phyloP scores from a whole-genome alignment of 2,113 vertebrate genomes.

The Upupa epops region DNA sequence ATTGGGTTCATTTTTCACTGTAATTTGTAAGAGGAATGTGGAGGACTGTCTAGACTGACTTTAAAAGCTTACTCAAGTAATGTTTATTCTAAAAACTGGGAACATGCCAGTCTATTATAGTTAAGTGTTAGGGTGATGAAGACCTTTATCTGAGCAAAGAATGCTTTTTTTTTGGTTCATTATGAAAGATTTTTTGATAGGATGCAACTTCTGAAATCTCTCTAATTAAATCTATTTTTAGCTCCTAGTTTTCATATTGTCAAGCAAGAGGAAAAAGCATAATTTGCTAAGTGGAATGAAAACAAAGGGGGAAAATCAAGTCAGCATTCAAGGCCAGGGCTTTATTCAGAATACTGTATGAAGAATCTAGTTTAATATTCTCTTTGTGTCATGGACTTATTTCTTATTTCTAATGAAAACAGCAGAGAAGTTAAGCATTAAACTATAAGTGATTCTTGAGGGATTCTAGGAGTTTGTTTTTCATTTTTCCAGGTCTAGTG shows the following conservation, averaged over 20 bases:
- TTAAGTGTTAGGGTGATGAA: background rate
- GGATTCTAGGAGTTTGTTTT: background rate
- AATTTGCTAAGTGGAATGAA: background rate
- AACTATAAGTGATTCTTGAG: background rate
- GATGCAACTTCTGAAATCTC: background rate
- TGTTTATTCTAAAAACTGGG: background rate
- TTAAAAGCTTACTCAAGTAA: background rate
- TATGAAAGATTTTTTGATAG: background rate
- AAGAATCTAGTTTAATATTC: background rate
- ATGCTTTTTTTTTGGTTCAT: background rate
- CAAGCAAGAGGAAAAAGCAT: background rate
- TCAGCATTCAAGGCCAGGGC: background rate
- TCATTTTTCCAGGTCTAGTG: background rate
- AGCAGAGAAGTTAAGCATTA: conserved; percentile 8
- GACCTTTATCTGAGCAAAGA: background rate
- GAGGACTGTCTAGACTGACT: background rate
- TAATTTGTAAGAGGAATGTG: background rate
- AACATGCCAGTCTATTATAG: background rate
- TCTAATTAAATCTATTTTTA: conserved; percentile 26
- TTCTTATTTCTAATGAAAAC: background rate
- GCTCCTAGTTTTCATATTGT: background rate
- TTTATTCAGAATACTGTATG: background rate
- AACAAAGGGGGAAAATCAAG: background rate
- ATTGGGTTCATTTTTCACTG: background rate
- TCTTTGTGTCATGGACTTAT: background rate